These are phyloP conservation scores for Spinibarbus caldwelli DNA, from an alignment of 2,797 vertebrate species.

Conservation along the genomic window DNA sequence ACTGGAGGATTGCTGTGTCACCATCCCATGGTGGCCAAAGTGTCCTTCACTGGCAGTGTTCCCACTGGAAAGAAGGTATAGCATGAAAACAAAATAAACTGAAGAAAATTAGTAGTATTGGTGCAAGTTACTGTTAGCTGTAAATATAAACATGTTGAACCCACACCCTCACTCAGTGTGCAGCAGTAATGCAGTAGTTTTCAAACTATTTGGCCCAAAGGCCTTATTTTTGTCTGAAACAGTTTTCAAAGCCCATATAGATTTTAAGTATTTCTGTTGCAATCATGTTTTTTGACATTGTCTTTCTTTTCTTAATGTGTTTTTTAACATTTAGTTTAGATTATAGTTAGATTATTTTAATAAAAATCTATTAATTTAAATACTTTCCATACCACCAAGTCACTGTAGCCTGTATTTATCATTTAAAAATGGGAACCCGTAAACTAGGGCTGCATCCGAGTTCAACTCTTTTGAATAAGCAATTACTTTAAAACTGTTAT, in stretches of 20 bases:
- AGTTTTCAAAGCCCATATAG: not conserved
- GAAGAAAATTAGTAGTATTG: not conserved
- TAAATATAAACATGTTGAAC: not conserved
- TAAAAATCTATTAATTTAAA: too few relatives aligned
- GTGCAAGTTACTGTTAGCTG: not conserved
- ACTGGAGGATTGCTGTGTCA: conserved; percentile 91
- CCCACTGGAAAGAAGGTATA: conserved; percentile 93
- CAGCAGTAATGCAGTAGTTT: not conserved
- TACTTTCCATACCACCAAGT: too few relatives aligned
- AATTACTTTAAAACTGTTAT: too few relatives aligned
- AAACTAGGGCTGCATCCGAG: too few relatives aligned
- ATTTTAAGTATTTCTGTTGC: not conserved
- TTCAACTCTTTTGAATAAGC: too few relatives aligned
- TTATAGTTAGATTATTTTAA: too few relatives aligned
- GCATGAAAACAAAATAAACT: not conserved
- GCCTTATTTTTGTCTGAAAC: not conserved
- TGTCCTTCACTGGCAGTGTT: conserved; percentile 97
- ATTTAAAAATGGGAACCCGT: too few relatives aligned
- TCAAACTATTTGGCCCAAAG: not conserved
- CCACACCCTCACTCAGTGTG: not conserved
- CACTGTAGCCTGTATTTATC: too few relatives aligned
- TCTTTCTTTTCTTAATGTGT: too few relatives aligned
- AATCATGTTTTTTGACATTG: too few relatives aligned
- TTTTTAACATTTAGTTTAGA: too few relatives aligned
- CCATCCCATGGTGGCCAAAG: conserved; percentile 89